These are phyloP conservation scores for Atta colombica DNA, from an alignment of 1,140 invertebrate genomes.

Conservation along the genomic window DNA sequence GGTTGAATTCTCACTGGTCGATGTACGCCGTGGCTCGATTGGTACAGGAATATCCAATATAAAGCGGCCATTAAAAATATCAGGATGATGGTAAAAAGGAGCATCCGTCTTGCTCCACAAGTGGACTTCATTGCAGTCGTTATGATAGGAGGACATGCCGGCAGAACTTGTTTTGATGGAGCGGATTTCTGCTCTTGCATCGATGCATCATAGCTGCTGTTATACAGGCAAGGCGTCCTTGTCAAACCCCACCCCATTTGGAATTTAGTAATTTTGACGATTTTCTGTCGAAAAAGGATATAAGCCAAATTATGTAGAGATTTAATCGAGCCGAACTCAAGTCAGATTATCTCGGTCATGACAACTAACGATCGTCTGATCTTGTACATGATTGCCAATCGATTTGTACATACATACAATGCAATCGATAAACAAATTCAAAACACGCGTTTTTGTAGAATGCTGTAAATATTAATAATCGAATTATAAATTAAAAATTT, in stretches of 20 bases:
- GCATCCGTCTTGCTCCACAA: slow-evolving; percentile 56
- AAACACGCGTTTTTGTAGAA: not conserved
- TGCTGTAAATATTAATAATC: no score
- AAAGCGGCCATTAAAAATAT: slow-evolving; percentile 32
- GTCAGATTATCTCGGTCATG: not conserved
- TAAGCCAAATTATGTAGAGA: not conserved
- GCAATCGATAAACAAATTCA: slow-evolving; percentile 5
- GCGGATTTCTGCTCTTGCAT: not conserved
- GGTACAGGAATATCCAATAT: slow-evolving; percentile 40
- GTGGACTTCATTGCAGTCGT: slow-evolving; percentile 24
- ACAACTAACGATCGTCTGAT: slow-evolving; percentile 44
- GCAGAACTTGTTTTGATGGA: slow-evolving; percentile 19
- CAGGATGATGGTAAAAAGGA: slow-evolving; percentile 43
- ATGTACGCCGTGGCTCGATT: not conserved
- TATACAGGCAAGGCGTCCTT: slow-evolving; percentile 46
- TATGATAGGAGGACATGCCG: slow-evolving; percentile 58
- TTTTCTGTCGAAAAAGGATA: slow-evolving; percentile 15
- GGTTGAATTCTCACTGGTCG: slow-evolving; percentile 32
- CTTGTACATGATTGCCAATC: slow-evolving; percentile 7
- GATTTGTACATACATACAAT: not conserved
- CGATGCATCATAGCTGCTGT: not conserved
- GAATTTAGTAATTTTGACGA: slow-evolving; percentile 64
- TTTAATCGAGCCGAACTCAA: not conserved
- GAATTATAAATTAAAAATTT: not conserved
- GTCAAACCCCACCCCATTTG: slow-evolving; percentile 57